Evolutionary conservation across 2,113 vertebrate species (phyloP), one percentile per base, ranked within the genome.

Genomic region (Sylvia atricapilla): DNA sequence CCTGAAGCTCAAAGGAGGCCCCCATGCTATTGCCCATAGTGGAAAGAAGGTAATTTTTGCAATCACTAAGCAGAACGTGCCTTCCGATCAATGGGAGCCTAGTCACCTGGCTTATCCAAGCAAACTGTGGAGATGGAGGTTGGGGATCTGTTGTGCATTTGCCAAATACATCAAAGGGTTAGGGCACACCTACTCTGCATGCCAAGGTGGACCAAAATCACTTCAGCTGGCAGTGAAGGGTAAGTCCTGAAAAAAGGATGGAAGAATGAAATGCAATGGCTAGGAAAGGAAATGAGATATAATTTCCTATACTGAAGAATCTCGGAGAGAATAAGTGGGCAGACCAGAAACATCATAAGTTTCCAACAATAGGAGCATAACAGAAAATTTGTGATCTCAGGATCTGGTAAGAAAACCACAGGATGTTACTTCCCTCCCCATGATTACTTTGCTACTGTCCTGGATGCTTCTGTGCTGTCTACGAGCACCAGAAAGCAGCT

Each of bases 11-110:
- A 8, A 37, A 62, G 18, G 43, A 84, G 10, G 15, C 21, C 15
- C 18, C 6, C n/a, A n/a, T 3, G 0, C 16, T 52, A 8, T 11
- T 72, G 60, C 6, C 10, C 3, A 11, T 7, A 53, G 37, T 21
- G 15, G 80, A 67, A 56, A 21, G 47, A 85, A 70, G 17, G 16
- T 11, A 0, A 28, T 33, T 79, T 89, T 72, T 67, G 15, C 31
- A 52, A 27, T 41, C 2, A 3, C 3, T 25, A 31, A 63, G 28
- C 39, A 83, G 19, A 72, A 15, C 3, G 16, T 0, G 1, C 15
- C 13, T 1, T 43, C 44, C 52, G 52, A 28, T 35, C 5, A 39
- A 3, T 14, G 16, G 56, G 7, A 81, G 9, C 19, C 16, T 84
- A 43, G 19, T 67, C 15, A 14, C 13, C 11, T 69, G 41, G 5